Base-by-base conservation (phyloP, 2,888 invertebrate species). In the Agrotis exclamationis region DNA sequence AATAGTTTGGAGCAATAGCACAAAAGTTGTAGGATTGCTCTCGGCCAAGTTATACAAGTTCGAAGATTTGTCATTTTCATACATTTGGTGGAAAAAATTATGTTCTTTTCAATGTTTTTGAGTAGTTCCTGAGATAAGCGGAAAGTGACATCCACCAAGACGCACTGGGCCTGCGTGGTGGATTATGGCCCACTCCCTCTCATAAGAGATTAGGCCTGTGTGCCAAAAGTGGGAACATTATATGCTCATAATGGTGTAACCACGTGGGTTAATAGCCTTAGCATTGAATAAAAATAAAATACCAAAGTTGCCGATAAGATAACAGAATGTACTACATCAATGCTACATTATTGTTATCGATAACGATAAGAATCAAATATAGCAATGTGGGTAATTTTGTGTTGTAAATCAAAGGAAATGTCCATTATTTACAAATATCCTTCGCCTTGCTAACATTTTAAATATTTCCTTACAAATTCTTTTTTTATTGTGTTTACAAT, bases 401-500 rank as follows among this genome's bases (percentile, higher is more conserved):
- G 58, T 18, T 22, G 70, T 59, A 53, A 70, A 70, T 70, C 24
- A 59, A 14, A 70, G 70, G 62, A 60, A 48, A 71, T 62, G 47
- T 47, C 60, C 1, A 59, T 53, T 70, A 47, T 53, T 70, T 48
- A 14, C 3, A 44, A 54, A 71, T 54, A 60, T 70, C 60, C 69
- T 51, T 45, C 22, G 44, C 3, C 16, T 50, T 3, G 11, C 16
- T 7, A 16, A 33, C 2, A 14, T 1, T 14, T 58, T 9, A 14
- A 22, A 39, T n/a, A 68, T 54, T 48, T 24, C 22, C 14, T 20
- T 54, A 56, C 47, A 56, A 24, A 9, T 47, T 66, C 54, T n/a
- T 13, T 9, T 3, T 50, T 48, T 18, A 47, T 3, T 0, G 22
- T 48, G 1, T 48, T 20, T 48, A 2, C 33, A 33, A 33, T 33